Evolutionary conservation across 2,113 vertebrate species (phyloP).

Genomic region (Macquaria australasica): DNA sequence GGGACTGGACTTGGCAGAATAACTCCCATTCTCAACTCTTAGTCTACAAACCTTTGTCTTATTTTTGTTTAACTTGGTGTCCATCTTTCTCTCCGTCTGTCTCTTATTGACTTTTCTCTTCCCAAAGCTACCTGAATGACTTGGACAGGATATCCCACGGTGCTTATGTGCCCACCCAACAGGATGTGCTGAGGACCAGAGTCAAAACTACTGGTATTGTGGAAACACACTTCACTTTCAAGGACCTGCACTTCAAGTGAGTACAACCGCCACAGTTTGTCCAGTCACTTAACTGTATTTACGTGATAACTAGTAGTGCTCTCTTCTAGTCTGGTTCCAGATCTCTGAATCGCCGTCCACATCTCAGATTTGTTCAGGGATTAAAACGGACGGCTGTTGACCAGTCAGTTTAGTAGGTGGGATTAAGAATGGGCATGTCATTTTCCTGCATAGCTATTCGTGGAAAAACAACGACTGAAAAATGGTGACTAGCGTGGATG

Average conservation of each 20-base stretch:
- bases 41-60: not conserved
- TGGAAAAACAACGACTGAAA: not conserved
- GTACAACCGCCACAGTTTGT: conserved; percentile 58
- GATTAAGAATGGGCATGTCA: not conserved
- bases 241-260: conserved; percentile 99
- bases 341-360: not conserved
- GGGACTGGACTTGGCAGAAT: not conserved
- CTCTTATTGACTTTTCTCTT: conserved; percentile 4
- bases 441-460: not conserved
- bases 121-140: conserved; percentile 95
- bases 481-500: not conserved
- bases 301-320: not conserved
- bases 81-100: not conserved
- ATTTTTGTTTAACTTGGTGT: not conserved
- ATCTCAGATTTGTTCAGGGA: not conserved
- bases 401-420: not conserved
- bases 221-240: conserved; percentile 99
- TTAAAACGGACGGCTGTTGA: not conserved
- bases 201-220: conserved; percentile 99
- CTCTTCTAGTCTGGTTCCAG: not conserved
- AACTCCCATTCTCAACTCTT: not conserved
- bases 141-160: conserved; percentile 95
- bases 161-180: conserved; percentile 96
- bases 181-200: conserved; percentile 97
- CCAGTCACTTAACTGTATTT: not conserved